Base-by-base conservation (phyloP, 1,140 invertebrate species). In the Scylla paramamosain region DNA sequence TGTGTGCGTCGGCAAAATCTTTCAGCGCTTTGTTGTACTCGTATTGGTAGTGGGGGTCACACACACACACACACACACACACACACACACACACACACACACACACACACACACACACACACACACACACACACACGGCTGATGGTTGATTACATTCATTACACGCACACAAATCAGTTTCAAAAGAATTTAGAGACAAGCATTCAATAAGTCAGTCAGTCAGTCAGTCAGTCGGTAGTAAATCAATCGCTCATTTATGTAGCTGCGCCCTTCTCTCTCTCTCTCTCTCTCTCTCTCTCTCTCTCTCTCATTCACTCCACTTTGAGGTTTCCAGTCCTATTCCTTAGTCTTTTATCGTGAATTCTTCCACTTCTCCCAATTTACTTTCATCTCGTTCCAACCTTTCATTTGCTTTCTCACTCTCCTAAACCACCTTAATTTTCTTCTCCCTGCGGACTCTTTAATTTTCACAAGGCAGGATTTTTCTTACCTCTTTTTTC, bases 91-190 rank as follows among this genome's bases (percentile, higher is more conserved):
- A 77, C 67, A 77, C 67, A 77, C 67, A 77, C 67, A 77, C 67
- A 77, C 67, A 77, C 67, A 77, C 20, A n/a, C 67, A 77, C 67
- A 77, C 67, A 77, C 67, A 77, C 67, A 77, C 67, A 77, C 67
- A 77, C 67, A n/a, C 67, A 77, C 67, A 77, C 67, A 77, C 67
- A 77, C 20, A n/a, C 67, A 77, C 67, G 20, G 8, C 1, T 12
- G 8, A n/a, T 25, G 8, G 25, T 77, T n/a, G 20, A 12, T 7
- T 77, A 77, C 67, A 77, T 77, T 59, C 10, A 77, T 77, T 77
- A 7, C 20, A 77, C n/a, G 39, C 10, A 59, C 2, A 59, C 52
- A 20, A 59, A 14, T 12, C 2, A 59, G 10, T 20, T n/a, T 77
- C 8, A 77, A 3, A 39, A 77, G 8, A n/a, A 20, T 52, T 52